Evolutionary conservation across 2,113 vertebrate genomes (phyloP).

Genomic region (Lucifuga dentata): DNA sequence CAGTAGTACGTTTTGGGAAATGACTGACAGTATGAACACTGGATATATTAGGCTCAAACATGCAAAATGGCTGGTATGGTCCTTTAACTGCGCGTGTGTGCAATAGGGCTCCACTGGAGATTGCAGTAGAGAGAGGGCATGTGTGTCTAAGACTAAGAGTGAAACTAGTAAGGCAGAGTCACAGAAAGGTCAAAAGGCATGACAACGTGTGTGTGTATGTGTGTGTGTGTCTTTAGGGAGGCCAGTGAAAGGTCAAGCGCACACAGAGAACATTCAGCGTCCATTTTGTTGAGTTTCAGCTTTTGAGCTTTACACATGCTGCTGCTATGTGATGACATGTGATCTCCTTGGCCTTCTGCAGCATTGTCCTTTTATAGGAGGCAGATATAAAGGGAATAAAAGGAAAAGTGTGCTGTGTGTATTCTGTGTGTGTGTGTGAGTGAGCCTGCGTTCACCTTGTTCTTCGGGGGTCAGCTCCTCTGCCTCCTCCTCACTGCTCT

Average conservation of each 20-base stretch:
- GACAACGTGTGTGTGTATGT: neutral
- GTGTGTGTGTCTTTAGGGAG: neutral
- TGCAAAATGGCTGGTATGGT: too few relatives aligned
- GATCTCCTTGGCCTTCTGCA: neutral
- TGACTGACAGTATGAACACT: too few relatives aligned
- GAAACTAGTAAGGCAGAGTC: conserved; percentile 12
- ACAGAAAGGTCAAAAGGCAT: conserved; percentile 12
- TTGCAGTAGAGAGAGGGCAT: too few relatives aligned
- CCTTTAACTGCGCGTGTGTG: too few relatives aligned
- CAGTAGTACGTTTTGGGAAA: too few relatives aligned
- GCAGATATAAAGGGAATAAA: neutral
- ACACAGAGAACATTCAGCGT: conserved; percentile 6
- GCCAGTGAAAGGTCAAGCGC: conserved; percentile 40
- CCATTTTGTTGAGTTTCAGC: neutral
- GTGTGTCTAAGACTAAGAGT: neutral
- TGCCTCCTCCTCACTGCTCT: conserved; percentile 93
- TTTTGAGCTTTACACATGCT: neutral
- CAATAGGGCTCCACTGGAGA: too few relatives aligned
- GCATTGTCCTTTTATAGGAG: neutral
- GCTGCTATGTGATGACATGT: neutral
- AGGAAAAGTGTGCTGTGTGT: neutral
- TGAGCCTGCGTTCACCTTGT: conserved; percentile 80
- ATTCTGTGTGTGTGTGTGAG: too few relatives aligned
- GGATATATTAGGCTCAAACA: too few relatives aligned
- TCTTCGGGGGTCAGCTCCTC: conserved; percentile 93